Evolutionary conservation across 2,797 vertebrate species (phyloP), one percentile per base, ranked within the genome.

Genomic region (Fistularia commersonii): DNA sequence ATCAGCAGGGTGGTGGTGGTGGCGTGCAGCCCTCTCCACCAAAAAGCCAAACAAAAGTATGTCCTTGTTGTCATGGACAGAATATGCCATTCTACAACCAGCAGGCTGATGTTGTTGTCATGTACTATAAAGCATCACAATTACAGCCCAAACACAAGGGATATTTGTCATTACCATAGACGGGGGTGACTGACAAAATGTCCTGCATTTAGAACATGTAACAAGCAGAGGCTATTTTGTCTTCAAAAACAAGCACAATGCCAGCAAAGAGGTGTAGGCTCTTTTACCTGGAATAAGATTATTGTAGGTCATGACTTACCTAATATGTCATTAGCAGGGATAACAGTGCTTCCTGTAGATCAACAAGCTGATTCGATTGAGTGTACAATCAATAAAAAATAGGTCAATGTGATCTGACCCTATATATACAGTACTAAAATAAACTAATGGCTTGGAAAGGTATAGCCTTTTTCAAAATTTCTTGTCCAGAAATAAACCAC

Each of bases 1-100:
- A 35, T 79, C 62, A 69, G 66, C 69, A 66, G 77, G 68, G 77
- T 78, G 69, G 75, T 77, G 67, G 78, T 80, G 77, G 80, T 77
- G 79, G 81, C 73, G 50, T 77, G 70, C 70, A 67, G 65, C 74
- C 74, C 79, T 80, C 64, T 81, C 76, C 81, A 84, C 88, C 84
- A 86, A 87, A 88, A 87, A 83, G 74, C 63, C 66, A 71, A 84
- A 89, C 84, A 89, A 83, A 87, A 86, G 80, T 86, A 57, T 48
- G 76, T 69, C 76, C 75, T 88, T 89, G 85, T 89, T 79, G 77
- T 81, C 74, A 65, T 67, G 67, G 71, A 88, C 77, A 84, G 77
- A 88, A 82, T 84, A 79, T 81, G 69, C 74, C 73, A 79, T 87
- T 85, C 80, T 84, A 66, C 58, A 61, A 46, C 57, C 62, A 69